These are phyloP conservation scores for Dasypolia templi DNA, from an alignment of 2,888 invertebrate genomes.

Conservation along the genomic window DNA sequence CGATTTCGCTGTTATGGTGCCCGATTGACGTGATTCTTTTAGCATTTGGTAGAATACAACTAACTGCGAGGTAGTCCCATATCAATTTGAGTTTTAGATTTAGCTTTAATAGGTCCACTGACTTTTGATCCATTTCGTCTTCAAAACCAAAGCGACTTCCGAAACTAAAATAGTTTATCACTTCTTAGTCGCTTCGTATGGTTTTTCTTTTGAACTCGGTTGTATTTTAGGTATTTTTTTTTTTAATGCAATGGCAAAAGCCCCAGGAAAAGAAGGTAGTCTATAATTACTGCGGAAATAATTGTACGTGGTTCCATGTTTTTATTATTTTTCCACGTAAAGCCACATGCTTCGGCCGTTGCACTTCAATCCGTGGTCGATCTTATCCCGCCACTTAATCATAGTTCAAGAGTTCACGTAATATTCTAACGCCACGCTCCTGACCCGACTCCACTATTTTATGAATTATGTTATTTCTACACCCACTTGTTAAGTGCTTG, in stretches of 20 bases:
- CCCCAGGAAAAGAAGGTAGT: background rate
- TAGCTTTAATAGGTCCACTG: background rate
- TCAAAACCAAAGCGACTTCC: background rate
- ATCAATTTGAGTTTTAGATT: background rate
- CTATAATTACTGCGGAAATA: slow-evolving; percentile 38
- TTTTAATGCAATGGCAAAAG: background rate
- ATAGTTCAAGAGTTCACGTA: slow-evolving; percentile 34
- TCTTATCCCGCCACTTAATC: slow-evolving; percentile 53
- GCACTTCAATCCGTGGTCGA: slow-evolving; percentile 52
- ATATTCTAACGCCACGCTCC: slow-evolving; percentile 33
- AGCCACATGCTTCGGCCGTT: slow-evolving; percentile 42
- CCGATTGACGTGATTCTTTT: background rate
- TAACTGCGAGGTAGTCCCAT: background rate
- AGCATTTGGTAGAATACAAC: background rate
- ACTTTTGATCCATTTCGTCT: background rate
- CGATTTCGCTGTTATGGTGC: background rate
- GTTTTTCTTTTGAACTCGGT: background rate
- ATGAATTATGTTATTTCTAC: slow-evolving; percentile 20
- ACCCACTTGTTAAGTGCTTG: slow-evolving; percentile 23
- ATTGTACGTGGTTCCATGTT: slow-evolving; percentile 35
- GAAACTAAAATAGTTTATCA: background rate
- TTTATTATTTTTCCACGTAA: slow-evolving; percentile 43
- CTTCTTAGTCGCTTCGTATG: background rate
- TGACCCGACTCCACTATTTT: slow-evolving; percentile 18
- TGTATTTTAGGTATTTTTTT: background rate